Evolutionary conservation across 2,797 vertebrate species (phyloP), one percentile per base, ranked within the genome.

Genomic region (Syngnathus rostellatus): DNA sequence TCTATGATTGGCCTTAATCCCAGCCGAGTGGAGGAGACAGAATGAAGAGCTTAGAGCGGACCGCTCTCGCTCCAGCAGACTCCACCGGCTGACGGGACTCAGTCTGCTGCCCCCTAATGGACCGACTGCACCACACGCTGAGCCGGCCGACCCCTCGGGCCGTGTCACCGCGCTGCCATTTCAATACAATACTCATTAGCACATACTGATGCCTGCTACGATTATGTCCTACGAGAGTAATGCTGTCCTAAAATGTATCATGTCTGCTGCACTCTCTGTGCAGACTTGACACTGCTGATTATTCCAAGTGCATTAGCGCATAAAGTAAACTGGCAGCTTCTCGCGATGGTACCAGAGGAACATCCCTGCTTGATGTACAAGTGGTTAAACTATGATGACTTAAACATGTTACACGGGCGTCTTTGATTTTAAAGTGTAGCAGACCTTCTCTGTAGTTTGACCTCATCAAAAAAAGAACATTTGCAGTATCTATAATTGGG

Each of bases 1-100:
- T 85, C 87, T 87, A 81, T 76, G 71, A 87, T 90, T 90, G 87
- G 85, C 82, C 86, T 87, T 90, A 91, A 91, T 92, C 85, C 88
- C 68, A 81, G 55, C 85, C 81, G 81, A 68, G 68, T 85, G 68
- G 38, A 46, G 78, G 72, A 83, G 59, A 78, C 86, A 83, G 89
- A 91, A 92, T 86, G 83, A 90, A 88, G 85, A 87, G 87, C 89
- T 92, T 90, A 86, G 81, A 89, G 65, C 72, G 77, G 86, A 86
- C 84, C 83, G 79, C 86, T 83, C 87, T 88, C 80, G 78, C 79
- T 86, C 82, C 80, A 84, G 84, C 82, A 85, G 85, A 84, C 83
- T 88, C 83, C 79, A 83, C 81, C 85, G 82, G 73, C 78, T 74
- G 75, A 70, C 73, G 73, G 72, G 63, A 69, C 68, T 79, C 80